Base-by-base conservation (phyloP, 2,113 vertebrate genomes). In the Aptenodytes patagonicus region DNA sequence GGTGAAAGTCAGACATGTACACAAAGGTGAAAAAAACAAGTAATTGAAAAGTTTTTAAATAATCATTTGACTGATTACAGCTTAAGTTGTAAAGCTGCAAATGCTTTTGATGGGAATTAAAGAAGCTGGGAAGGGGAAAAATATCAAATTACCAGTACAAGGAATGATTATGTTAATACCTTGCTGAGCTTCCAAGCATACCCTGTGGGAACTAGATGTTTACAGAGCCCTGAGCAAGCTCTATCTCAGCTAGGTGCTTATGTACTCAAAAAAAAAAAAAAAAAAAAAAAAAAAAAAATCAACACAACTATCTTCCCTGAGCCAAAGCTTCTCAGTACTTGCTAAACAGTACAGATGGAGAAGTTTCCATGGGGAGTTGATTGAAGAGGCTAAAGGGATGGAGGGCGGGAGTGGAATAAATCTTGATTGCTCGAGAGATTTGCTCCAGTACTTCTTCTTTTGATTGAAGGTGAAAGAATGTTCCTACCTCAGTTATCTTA, bases 1-100 rank as follows among this genome's bases (percentile, higher is more conserved):
- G 9, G 29, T 87, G 46, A 70, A 81, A 71, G n/a, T 32, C 60
- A 87, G 38, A 62, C 4, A 18, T 3, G 18, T 57, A 54, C 4
- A 47, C 4, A 32, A 65, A 51, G 0, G 0, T 42, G 31, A n/a
- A 26, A 83, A 73, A 52, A 2, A 0, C 9, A 46, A 68, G 29
- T 36, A 60, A 82, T 34, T 57, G 44, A 36, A 65, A 75, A 93
- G 42, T 88, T 85, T 52, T 26, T 12, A 80, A 85, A 75, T 36
- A 79, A 55, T 89, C 0, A 15, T 58, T 75, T 76, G 21, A 52
- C 65, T 55, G 44, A 44, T 76, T 64, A 13, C 36, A 84, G 7
- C 69, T 79, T 49, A 60, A 65, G 15, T 16, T 87, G n/a, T 54
- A 85, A 94, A 87, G 28, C 17, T 91, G 32, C 4, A 94, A 82